These are phyloP conservation scores for Gonocerus acuteangulatus DNA, from an alignment of 2,888 invertebrate species.

Conservation along the genomic window DNA sequence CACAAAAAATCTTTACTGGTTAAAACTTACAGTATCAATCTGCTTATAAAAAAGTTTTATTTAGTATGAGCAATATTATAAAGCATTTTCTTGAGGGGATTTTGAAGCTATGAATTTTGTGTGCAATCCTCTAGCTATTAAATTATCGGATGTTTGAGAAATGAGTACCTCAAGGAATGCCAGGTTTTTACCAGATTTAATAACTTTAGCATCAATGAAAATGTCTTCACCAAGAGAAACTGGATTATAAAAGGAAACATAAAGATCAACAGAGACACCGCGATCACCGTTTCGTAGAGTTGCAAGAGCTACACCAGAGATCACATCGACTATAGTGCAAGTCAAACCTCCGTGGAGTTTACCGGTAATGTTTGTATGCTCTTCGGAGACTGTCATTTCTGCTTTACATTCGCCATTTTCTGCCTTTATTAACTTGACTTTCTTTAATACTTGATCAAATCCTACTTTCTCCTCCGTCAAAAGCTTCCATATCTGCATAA, in stretches of 20 bases:
- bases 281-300: slow-evolving; percentile 47
- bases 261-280: slow-evolving; percentile 37
- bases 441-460: no score
- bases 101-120: slow-evolving; percentile 57
- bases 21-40: no score
- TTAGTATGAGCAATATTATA: no score
- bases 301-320: slow-evolving; percentile 73
- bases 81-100: no score
- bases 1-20: no score
- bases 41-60: no score
- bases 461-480: no score
- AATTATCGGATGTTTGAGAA: slow-evolving; percentile 60
- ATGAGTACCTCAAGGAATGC: slow-evolving; percentile 76
- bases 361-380: slow-evolving; percentile 65
- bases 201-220: slow-evolving; percentile 66
- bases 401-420: slow-evolving; percentile 66
- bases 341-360: slow-evolving; percentile 80
- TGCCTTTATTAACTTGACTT: slow-evolving; percentile 50
- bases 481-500: no score
- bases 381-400: slow-evolving; percentile 63
- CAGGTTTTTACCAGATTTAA: slow-evolving; percentile 66
- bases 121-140: slow-evolving; percentile 75
- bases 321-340: slow-evolving; percentile 65
- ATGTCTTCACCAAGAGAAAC: slow-evolving; percentile 72
- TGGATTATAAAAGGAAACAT: slow-evolving; percentile 55